Percentiles rank a stretch among this genome's conserved stretches.
These are phyloP conservation scores for Chelonus insularis DNA, from an alignment of 1,140 invertebrate species.

Conservation along the genomic window DNA sequence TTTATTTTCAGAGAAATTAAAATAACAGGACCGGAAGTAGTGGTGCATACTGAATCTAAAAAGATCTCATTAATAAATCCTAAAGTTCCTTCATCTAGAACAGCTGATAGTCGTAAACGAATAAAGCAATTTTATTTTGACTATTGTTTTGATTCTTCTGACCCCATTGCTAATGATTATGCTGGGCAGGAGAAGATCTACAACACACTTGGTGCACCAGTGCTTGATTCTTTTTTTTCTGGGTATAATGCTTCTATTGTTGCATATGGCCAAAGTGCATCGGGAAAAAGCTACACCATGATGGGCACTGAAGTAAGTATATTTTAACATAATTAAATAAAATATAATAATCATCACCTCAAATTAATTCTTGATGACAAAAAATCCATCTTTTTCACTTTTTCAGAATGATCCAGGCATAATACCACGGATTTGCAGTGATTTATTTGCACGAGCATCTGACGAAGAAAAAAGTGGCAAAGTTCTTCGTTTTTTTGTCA, in stretches of 20 bases:
- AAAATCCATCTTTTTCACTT: too few species aligned
- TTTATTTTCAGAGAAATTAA: slow-evolving; percentile 38
- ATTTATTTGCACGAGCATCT: slow-evolving; percentile 47
- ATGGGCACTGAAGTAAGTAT: slow-evolving; percentile 62
- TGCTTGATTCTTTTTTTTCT: slow-evolving; percentile 62
- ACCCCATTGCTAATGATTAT: slow-evolving; percentile 57
- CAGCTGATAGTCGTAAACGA: slow-evolving; percentile 69
- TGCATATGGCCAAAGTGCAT: slow-evolving; percentile 80
- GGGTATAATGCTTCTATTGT: slow-evolving; percentile 70
- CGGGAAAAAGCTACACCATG: slow-evolving; percentile 81
- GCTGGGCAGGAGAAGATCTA: slow-evolving; percentile 72
- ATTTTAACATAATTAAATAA: too few species aligned
- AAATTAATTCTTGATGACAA: too few species aligned
- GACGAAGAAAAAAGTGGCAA: slow-evolving; percentile 40
- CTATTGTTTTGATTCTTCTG: slow-evolving; percentile 71
- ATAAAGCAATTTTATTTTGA: slow-evolving; percentile 71
- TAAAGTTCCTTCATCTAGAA: slow-evolving; percentile 66
- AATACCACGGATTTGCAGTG: slow-evolving; percentile 60
- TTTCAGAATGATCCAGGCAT: slow-evolving; percentile 59
- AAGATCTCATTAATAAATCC: slow-evolving; percentile 47
- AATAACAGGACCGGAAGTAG: slow-evolving; percentile 41
- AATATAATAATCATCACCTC: too few species aligned
- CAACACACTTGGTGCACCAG: slow-evolving; percentile 66
- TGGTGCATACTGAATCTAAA: slow-evolving; percentile 37
- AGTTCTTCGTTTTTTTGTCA: slow-evolving; percentile 37